Conservation (phyloP, 2,113 vertebrate genomes). For the Dolichallabes microphthalmus region DNA sequence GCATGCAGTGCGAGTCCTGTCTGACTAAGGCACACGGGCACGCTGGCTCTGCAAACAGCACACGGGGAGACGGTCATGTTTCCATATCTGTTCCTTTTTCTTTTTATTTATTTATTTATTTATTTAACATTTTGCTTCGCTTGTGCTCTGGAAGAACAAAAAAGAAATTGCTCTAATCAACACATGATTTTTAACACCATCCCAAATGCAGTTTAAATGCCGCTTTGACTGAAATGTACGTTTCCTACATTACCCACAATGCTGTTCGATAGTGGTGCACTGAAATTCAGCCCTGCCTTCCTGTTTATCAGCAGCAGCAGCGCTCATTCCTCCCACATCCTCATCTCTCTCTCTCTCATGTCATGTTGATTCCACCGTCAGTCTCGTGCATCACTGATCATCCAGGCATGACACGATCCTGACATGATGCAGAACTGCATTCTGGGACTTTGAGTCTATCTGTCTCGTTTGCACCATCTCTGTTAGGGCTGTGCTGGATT, state of each 20-base stretch:
- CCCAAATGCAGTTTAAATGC: not conserved
- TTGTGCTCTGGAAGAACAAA: not conserved
- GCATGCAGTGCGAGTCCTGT: conserved; percentile 65
- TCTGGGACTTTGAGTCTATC: not conserved
- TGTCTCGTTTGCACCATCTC: not conserved
- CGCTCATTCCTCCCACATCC: not conserved
- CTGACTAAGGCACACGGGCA: conserved; percentile 50
- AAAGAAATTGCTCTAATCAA: not conserved
- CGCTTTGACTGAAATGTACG: not conserved
- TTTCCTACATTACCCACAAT: not conserved
- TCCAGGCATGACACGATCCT: not conserved
- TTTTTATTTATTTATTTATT: not conserved
- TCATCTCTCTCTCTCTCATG: not conserved
- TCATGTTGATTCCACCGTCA: not conserved
- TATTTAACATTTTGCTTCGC: not conserved
- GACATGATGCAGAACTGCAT: not conserved
- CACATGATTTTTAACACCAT: not conserved
- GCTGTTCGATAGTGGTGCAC: not conserved
- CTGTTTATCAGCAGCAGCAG: not conserved
- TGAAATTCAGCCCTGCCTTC: not conserved
- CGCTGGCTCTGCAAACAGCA: conserved; percentile 28
- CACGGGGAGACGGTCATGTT: not conserved
- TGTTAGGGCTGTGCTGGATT: not conserved
- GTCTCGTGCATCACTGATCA: not conserved
- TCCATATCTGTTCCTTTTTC: not conserved